These are phyloP conservation scores for Heliconius ethilla DNA, from an alignment of 2,888 invertebrate genomes.

Conservation along the genomic window DNA sequence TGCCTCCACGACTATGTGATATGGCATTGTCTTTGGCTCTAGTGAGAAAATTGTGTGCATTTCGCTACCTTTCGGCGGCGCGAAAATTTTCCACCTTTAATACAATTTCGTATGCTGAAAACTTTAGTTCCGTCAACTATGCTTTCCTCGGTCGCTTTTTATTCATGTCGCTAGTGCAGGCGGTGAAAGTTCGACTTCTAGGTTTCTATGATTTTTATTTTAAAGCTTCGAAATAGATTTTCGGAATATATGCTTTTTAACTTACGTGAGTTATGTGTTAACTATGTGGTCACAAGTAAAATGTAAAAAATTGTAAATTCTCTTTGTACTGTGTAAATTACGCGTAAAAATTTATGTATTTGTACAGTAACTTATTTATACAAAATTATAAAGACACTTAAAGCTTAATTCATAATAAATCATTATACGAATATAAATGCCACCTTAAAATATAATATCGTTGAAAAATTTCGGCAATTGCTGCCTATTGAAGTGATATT, in stretches of 20 bases:
- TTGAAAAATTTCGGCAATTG: neutral
- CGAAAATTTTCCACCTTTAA: conserved; percentile 39
- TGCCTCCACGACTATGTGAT: conserved; percentile 70
- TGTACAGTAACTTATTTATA: neutral
- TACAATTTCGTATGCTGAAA: conserved; percentile 42
- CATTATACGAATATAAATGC: neutral
- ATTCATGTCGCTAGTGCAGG: conserved; percentile 28
- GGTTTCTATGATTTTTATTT: conserved; percentile 25
- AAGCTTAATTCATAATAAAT: no score
- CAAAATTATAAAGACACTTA: no score
- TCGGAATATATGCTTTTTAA: neutral
- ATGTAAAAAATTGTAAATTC: neutral
- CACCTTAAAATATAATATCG: neutral
- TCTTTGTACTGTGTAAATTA: neutral
- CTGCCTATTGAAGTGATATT: neutral
- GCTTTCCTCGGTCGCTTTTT: conserved; percentile 32
- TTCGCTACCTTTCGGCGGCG: conserved; percentile 50
- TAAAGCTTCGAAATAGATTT: conserved; percentile 26
- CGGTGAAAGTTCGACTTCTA: conserved; percentile 25
- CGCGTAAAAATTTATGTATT: neutral
- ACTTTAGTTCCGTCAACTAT: conserved; percentile 38
- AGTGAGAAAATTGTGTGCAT: conserved; percentile 68
- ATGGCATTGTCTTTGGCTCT: conserved; percentile 70
- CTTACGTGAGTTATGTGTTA: neutral
- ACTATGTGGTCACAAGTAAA: neutral